Conservation (phyloP, 2,113 vertebrate genomes). For the Aptenodytes patagonicus region DNA sequence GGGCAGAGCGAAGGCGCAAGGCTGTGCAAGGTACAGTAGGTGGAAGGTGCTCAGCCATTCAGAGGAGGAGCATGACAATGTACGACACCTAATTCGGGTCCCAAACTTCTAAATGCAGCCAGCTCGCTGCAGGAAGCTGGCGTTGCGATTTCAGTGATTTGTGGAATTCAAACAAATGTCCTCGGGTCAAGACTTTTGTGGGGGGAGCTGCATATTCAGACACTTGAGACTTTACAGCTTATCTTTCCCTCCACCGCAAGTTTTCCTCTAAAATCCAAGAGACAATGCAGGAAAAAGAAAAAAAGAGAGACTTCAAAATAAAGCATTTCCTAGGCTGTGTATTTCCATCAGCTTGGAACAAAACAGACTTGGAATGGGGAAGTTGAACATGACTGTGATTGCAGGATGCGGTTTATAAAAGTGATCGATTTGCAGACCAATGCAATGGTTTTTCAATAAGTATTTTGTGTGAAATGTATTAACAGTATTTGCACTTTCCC, state of each 20-base stretch:
- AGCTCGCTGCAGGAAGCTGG: constrained; percentile 10
- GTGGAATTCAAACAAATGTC: constrained; percentile 62
- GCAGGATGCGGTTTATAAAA: constrained; percentile 47
- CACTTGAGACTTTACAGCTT: constrained; percentile 7
- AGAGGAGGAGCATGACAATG: not conserved
- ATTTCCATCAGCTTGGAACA: constrained; percentile 11
- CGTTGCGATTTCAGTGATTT: constrained; percentile 9
- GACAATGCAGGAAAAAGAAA: not conserved
- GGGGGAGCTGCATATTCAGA: not conserved
- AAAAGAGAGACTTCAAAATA: not conserved
- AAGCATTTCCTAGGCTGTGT: not conserved
- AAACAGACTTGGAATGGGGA: not conserved
- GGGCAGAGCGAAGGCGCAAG: not conserved
- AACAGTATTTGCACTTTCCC: not conserved
- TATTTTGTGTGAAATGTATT: not conserved
- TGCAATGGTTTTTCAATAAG: not conserved
- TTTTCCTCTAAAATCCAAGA: not conserved
- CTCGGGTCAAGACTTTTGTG: constrained; percentile 16
- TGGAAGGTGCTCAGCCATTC: constrained; percentile 11
- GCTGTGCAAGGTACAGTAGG: not conserved
- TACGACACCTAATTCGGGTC: not conserved
- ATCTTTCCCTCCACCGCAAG: not conserved
- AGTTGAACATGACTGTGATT: not conserved
- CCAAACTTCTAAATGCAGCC: not conserved
- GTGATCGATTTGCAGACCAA: not conserved